Percentiles rank a stretch among this genome's conserved stretches.
Evolutionary conservation across 2,888 invertebrate species (phyloP).

Genomic region (Dasypolia templi): DNA sequence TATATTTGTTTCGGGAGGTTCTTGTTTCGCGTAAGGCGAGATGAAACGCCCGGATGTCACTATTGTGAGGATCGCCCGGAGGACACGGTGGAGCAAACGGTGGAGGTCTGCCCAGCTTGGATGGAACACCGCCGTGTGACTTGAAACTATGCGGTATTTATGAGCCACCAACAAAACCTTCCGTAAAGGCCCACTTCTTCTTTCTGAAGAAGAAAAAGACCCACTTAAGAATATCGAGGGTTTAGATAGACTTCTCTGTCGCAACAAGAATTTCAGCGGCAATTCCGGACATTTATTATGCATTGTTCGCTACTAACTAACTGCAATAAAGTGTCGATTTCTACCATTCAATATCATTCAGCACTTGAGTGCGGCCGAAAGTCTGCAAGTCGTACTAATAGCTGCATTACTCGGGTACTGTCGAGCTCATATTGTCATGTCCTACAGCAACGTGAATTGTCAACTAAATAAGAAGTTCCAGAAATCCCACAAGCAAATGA

Average conservation of each 20-base stretch:
- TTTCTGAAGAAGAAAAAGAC: neutral
- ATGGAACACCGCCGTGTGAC: no score
- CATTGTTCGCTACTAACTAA: conserved; percentile 23
- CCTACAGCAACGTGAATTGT: neutral
- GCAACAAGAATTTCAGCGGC: neutral
- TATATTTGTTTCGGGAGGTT: no score
- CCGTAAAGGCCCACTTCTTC: neutral
- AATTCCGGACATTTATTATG: neutral
- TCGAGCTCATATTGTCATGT: conserved; percentile 36
- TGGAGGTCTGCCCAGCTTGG: no score
- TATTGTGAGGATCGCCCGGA: no score
- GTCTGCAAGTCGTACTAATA: conserved; percentile 55
- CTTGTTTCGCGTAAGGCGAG: no score
- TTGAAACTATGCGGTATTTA: no score
- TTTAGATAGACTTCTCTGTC: neutral
- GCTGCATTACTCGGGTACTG: conserved; percentile 51
- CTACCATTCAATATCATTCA: conserved; percentile 26
- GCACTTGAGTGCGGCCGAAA: conserved; percentile 31
- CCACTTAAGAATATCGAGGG: no score
- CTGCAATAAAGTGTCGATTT: conserved; percentile 41
- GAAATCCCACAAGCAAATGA: neutral
- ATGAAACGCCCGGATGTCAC: no score
- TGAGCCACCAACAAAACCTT: neutral
- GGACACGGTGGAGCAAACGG: no score
- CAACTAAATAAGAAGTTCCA: neutral